These are phyloP conservation scores for Boulengerochromis microlepis DNA, from an alignment of 2,113 vertebrate species.

Conservation along the genomic window DNA sequence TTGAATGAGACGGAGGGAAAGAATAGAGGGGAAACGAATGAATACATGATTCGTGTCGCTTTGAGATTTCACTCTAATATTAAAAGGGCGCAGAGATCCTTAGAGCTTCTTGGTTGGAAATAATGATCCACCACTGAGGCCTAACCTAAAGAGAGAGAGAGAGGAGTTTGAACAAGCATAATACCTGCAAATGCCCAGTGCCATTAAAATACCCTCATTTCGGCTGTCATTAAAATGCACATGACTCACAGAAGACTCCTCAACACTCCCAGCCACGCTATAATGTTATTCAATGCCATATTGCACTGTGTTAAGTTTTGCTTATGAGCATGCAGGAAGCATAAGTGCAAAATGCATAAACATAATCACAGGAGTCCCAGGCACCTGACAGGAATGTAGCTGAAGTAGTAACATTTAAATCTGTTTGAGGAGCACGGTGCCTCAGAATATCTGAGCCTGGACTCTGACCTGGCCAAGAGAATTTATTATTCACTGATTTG, in stretches of 20 bases:
- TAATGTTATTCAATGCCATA: conserved; percentile 5
- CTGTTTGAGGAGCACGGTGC: neutral
- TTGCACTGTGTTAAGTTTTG: neutral
- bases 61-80: conserved; percentile 35
- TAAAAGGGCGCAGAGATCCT: conserved; percentile 33
- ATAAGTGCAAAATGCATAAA: neutral
- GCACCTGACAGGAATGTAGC: neutral
- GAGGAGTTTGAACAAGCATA: neutral
- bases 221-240: conserved; percentile 9
- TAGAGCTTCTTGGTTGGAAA: conserved; percentile 17
- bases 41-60: conserved; percentile 28
- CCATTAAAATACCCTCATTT: conserved; percentile 16
- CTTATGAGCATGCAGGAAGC: neutral
- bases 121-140: conserved; percentile 25
- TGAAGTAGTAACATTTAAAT: neutral
- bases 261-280: neutral
- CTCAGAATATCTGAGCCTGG: neutral
- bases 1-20: neutral
- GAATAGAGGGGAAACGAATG: neutral
- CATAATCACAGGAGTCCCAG: neutral
- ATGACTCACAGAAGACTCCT: neutral
- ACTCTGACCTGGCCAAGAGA: neutral
- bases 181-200: conserved; percentile 2
- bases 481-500: neutral
- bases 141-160: conserved; percentile 1